These are phyloP conservation scores for Illadopsis cleaveri DNA, from an alignment of 2,113 vertebrate species.

Conservation along the genomic window DNA sequence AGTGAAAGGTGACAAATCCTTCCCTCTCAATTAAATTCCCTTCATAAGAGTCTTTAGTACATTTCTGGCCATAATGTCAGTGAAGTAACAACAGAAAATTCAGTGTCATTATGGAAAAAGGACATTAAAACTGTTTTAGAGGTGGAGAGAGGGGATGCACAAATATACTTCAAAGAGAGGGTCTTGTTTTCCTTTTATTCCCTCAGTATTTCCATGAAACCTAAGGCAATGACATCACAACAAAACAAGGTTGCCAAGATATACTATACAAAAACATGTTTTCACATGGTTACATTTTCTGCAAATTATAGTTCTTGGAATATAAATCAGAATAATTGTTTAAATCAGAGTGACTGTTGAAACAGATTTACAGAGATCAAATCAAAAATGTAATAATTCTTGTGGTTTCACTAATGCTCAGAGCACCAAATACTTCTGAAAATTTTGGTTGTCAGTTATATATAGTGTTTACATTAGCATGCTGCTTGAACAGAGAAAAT, in stretches of 20 bases:
- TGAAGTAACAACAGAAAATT: slow-evolving; percentile 38
- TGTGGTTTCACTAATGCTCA: slow-evolving; percentile 77
- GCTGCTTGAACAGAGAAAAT: slow-evolving; percentile 80
- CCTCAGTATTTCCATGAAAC: slow-evolving; percentile 73
- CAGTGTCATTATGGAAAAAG: slow-evolving; percentile 5
- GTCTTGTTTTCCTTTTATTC: slow-evolving; percentile 59
- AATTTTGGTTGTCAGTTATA: slow-evolving; percentile 82
- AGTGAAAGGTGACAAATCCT: slow-evolving; percentile 1
- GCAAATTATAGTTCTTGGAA: slow-evolving; percentile 81
- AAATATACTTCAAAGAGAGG: slow-evolving; percentile 58
- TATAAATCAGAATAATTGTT: slow-evolving; percentile 86
- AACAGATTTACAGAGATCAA: slow-evolving; percentile 86
- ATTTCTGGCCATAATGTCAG: neutral
- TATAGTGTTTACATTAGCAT: slow-evolving; percentile 82
- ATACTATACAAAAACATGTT: slow-evolving; percentile 78
- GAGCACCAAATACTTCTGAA: slow-evolving; percentile 78
- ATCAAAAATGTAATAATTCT: slow-evolving; percentile 83
- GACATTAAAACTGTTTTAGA: slow-evolving; percentile 20
- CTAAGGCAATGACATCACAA: slow-evolving; percentile 79
- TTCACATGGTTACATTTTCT: slow-evolving; percentile 84
- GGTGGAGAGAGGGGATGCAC: neutral
- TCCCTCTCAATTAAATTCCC: slow-evolving; percentile 6
- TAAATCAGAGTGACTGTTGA: slow-evolving; percentile 83
- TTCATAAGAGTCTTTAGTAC: neutral
- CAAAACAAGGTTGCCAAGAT: slow-evolving; percentile 79